A percentile compares a stretch with the other conserved stretches of the same genome.
Conservation (phyloP, 2,888 invertebrate species). For the Netelia inedita region DNA sequence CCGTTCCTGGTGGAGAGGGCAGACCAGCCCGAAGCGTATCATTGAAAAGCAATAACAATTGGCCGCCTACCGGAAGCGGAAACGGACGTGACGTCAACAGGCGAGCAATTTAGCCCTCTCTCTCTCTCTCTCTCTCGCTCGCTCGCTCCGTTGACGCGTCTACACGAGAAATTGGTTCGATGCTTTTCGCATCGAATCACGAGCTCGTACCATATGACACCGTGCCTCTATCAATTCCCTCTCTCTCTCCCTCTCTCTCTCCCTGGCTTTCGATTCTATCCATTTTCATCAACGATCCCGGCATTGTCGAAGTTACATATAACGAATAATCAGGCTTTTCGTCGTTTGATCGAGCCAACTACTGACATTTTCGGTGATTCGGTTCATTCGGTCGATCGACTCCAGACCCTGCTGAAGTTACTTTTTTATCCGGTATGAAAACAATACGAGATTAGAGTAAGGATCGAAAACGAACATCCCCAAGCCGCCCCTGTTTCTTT, state of each 20-base stretch:
- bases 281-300: constrained; percentile 42
- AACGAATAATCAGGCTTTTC: constrained; percentile 40
- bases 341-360: too few relatives aligned
- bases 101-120: constrained; percentile 79
- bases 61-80: constrained; percentile 75
- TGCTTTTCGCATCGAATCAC: not conserved
- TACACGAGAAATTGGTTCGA: not conserved
- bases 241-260: not conserved
- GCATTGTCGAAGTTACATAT: not conserved
- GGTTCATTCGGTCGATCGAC: too few relatives aligned
- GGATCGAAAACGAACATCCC: too few relatives aligned
- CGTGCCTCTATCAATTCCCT: constrained; percentile 36
- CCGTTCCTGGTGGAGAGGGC: constrained; percentile 11
- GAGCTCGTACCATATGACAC: constrained; percentile 12
- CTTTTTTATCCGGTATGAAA: too few relatives aligned
- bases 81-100: constrained; percentile 80
- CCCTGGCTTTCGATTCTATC: constrained; percentile 15
- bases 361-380: too few relatives aligned
- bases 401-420: too few relatives aligned
- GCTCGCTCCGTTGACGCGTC: constrained; percentile 7
- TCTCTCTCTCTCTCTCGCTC: constrained; percentile 48
- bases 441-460: too few relatives aligned
- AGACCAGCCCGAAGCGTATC: constrained; percentile 63
- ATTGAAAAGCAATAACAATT: constrained; percentile 80
- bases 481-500: too few relatives aligned